Conservation (phyloP, 1,140 invertebrate species). For the Bathynomus jamesi region DNA sequence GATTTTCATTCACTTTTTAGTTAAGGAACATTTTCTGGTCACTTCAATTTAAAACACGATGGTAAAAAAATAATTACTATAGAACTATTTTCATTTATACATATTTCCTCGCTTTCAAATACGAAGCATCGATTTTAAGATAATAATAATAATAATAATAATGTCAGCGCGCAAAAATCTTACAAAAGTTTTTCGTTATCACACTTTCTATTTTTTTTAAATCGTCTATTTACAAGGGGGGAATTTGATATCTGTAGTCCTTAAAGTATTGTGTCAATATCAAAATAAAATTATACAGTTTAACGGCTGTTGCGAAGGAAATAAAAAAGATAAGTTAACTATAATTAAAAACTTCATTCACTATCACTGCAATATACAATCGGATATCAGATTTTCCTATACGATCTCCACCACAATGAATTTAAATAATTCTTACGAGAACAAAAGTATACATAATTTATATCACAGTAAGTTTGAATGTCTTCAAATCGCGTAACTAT, state of each 20-base stretch:
- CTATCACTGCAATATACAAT: not conserved
- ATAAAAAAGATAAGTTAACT: not conserved
- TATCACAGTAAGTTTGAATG: not conserved
- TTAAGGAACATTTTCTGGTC: not conserved
- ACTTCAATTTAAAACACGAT: not conserved
- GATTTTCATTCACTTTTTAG: not conserved
- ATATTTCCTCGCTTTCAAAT: not conserved
- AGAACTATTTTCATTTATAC: slow-evolving; percentile 1
- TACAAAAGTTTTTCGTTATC: not conserved
- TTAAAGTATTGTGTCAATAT: too few species aligned
- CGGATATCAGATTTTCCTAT: not conserved
- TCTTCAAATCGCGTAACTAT: not conserved
- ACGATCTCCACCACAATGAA: not conserved
- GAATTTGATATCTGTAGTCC: not conserved
- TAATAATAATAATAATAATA: too few species aligned
- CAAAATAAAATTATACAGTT: not conserved
- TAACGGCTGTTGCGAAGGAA: not conserved
- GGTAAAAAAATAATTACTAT: not conserved
- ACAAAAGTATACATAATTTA: not conserved
- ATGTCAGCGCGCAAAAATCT: not conserved
- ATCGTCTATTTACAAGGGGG: not conserved
- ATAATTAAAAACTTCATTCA: not conserved
- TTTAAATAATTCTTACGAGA: not conserved
- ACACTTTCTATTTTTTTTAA: not conserved
- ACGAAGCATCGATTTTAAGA: not conserved